Percentiles rank a stretch among this genome's conserved stretches.
Evolutionary conservation across 2,113 vertebrate genomes (phyloP).

Genomic region (Phodopus roborovskii): DNA sequence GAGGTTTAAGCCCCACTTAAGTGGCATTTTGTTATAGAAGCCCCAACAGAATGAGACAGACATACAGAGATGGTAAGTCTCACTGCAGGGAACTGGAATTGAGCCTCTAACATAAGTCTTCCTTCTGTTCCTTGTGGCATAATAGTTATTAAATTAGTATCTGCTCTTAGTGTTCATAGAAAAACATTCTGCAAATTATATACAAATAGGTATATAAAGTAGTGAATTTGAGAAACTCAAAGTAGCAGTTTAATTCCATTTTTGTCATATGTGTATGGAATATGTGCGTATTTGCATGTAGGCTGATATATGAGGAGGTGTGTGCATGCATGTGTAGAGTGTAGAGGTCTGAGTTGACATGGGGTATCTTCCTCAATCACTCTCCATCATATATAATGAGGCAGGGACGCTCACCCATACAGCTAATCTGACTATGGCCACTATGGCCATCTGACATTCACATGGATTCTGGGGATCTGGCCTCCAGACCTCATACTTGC

Average conservation of each 20-base stretch:
- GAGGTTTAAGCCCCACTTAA: accelerated
- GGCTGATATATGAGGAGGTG: not conserved
- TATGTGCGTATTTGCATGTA: not conserved
- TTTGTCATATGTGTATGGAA: not conserved
- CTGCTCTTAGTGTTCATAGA: not conserved
- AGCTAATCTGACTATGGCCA: not conserved
- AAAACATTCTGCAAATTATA: not conserved
- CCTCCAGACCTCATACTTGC: not conserved
- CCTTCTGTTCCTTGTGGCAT: not conserved
- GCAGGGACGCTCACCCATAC: not conserved
- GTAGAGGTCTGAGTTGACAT: not conserved
- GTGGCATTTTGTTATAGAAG: not conserved
- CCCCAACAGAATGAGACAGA: not conserved
- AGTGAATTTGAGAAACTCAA: not conserved
- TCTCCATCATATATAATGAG: not conserved
- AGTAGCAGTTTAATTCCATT: not conserved
- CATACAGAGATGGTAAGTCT: not conserved
- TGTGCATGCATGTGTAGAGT: not conserved
- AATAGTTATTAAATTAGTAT: not conserved
- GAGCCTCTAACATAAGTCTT: not conserved
- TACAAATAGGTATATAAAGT: not conserved
- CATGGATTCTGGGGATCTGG: no score
- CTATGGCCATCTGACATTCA: not conserved
- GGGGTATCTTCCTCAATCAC: not conserved
- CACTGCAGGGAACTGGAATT: not conserved